Evolutionary conservation across 2,888 invertebrate species (phyloP), one percentile per base, ranked within the genome.

Genomic region (Ophion slaviceki): DNA sequence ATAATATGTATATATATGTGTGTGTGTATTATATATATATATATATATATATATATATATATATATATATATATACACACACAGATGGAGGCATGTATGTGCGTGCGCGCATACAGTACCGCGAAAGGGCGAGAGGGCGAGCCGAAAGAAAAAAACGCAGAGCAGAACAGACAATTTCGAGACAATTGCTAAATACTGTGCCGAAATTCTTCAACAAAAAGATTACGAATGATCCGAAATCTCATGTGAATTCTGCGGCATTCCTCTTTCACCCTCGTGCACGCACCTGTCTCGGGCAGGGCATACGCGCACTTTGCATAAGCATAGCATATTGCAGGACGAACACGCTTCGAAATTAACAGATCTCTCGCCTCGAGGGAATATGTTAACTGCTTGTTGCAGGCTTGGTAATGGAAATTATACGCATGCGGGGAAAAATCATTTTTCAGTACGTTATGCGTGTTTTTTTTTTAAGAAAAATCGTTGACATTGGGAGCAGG

Each of bases 381-480:
- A 59, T 66, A 82, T 80, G 71, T 76, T 28, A 45, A 66, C 45
- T 75, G 62, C 64, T 4, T 8, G 66, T 64, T 82, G 72, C 45
- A 82, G 82, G 76, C 78, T 85, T 61, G 70, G 75, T 85, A 64
- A 32, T 61, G 61, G 64, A 62, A 79, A 75, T 72, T 82, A 75
- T 66, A 53, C 4, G 32, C 36, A 53, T 32, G 20, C 40, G 40
- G 7, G 40, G 40, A 40, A 40, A 40, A 40, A 40, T 0, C 8
- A 8, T 40, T 40, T 40, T 40, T 40, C 40, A 8, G 0, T 8
- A 40, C 40, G 8, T 40, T 40, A 7, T 5, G 36, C 5, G 24
- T 24, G 1, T 24, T 24, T 24, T 24, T 24, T 24, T 24, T 24
- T 24, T 24, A 1, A 24, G 24, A 24, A 24, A 24, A 24, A 24